Conservation (phyloP, 92 coral and sea anemone genomes). For the Pocillopora grandis region DNA sequence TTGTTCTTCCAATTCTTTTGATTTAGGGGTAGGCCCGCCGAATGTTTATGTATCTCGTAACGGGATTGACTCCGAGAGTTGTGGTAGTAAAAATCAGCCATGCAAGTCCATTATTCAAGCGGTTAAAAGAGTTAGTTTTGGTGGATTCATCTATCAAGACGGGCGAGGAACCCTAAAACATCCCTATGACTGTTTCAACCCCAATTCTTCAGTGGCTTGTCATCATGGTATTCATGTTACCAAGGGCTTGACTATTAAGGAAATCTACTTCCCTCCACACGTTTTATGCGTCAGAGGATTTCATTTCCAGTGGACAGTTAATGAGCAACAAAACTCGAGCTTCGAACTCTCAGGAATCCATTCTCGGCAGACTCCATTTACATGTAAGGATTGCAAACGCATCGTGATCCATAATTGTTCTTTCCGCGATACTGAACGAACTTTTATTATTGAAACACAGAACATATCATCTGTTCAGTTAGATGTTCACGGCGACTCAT, state of each 20-base stretch:
- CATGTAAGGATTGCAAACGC: background rate
- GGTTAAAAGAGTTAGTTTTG: background rate
- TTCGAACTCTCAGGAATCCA: conserved; percentile 8
- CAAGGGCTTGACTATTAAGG: background rate
- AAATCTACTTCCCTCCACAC: background rate
- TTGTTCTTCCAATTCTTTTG: no score
- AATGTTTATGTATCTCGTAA: background rate
- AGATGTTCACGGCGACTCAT: no score
- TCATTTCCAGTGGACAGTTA: background rate
- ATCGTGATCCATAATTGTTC: conserved; percentile 16
- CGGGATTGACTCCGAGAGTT: background rate
- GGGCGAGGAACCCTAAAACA: background rate
- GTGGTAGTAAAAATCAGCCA: background rate
- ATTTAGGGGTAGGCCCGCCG: no score
- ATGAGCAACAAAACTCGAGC: background rate
- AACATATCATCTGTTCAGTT: background rate
- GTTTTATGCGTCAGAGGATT: conserved; percentile 3
- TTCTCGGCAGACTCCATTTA: conserved; percentile 1
- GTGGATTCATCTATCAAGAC: background rate
- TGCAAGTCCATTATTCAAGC: background rate
- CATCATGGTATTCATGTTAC: conserved; percentile 3
- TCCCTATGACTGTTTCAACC: background rate
- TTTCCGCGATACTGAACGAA: background rate
- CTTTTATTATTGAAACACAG: background rate
- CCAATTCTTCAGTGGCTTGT: background rate